These are phyloP conservation scores for Heteromurus nitidus DNA, from an alignment of 2,888 invertebrate species.

Conservation along the genomic window DNA sequence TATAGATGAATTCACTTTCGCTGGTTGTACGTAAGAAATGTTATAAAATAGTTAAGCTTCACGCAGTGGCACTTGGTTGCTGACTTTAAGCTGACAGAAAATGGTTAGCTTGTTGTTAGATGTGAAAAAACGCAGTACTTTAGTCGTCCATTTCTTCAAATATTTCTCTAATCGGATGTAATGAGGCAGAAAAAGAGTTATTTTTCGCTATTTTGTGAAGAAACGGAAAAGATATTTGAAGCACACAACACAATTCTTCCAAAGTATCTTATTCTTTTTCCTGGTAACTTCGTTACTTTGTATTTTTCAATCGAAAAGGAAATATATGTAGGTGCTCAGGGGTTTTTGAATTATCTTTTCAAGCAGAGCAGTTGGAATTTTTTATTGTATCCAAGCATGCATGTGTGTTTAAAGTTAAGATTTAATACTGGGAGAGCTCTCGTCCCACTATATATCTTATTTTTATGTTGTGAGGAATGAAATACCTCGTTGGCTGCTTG, in stretches of 20 bases:
- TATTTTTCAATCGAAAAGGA: not conserved
- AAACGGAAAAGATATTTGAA: not conserved
- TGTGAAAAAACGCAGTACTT: constrained; percentile 42
- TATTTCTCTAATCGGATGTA: constrained; percentile 62
- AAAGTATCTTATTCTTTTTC: too few relatives aligned
- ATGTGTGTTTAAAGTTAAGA: too few relatives aligned
- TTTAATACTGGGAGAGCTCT: too few relatives aligned
- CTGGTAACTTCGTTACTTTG: too few relatives aligned
- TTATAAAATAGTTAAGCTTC: too few relatives aligned
- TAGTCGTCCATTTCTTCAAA: constrained; percentile 36
- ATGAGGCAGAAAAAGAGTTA: constrained; percentile 50
- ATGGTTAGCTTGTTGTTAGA: constrained; percentile 15
- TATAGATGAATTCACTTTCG: too few relatives aligned
- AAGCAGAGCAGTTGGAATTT: too few relatives aligned
- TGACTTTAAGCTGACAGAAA: constrained; percentile 53
- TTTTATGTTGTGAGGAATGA: constrained; percentile 43
- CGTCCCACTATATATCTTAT: constrained; percentile 36
- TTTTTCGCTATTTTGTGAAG: constrained; percentile 33
- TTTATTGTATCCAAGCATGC: too few relatives aligned
- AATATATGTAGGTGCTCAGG: constrained; percentile 1
- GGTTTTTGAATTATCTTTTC: too few relatives aligned
- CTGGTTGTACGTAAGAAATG: too few relatives aligned
- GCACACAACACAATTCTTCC: not conserved
- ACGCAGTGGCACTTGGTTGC: too few relatives aligned
- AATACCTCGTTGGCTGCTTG: constrained; percentile 63